Conservation (phyloP, 2,797 vertebrate genomes). For the Adelosebastes latens region DNA sequence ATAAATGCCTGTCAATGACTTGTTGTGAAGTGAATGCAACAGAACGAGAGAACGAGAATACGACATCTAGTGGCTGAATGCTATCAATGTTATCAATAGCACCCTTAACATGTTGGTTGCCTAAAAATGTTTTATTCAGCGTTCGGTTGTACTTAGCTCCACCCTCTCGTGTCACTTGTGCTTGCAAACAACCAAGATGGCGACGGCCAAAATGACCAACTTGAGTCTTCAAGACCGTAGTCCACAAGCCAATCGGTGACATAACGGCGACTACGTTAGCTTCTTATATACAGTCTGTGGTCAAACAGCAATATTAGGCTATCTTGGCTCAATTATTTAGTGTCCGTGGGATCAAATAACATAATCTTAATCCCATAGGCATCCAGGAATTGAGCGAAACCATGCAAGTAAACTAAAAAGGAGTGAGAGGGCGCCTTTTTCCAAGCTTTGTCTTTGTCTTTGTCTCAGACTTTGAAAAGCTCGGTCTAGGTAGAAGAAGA, state of each 20-base stretch:
- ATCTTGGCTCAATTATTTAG: neutral
- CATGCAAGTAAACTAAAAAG: neutral
- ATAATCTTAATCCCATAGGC: neutral
- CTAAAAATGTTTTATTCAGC: no score
- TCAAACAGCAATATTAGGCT: neutral
- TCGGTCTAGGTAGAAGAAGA: neutral
- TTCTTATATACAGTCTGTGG: neutral
- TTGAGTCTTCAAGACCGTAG: no score
- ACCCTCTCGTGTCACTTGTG: neutral
- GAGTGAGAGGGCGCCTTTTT: accelerated
- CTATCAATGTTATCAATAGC: no score
- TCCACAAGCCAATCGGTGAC: no score
- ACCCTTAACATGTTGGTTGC: no score
- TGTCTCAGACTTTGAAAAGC: neutral
- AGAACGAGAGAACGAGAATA: no score
- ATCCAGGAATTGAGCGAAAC: neutral
- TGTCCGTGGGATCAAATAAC: neutral
- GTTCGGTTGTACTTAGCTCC: neutral
- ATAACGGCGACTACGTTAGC: no score
- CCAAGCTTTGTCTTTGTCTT: neutral
- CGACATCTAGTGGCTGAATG: no score
- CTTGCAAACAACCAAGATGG: neutral
- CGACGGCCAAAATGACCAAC: accelerated
- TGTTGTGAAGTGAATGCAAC: no score
- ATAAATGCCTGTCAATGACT: no score